Percentiles rank a stretch among this genome's conserved stretches.
These are phyloP conservation scores for Tanytarsus gracilentus DNA, from an alignment of 2,888 invertebrate genomes.

Conservation along the genomic window DNA sequence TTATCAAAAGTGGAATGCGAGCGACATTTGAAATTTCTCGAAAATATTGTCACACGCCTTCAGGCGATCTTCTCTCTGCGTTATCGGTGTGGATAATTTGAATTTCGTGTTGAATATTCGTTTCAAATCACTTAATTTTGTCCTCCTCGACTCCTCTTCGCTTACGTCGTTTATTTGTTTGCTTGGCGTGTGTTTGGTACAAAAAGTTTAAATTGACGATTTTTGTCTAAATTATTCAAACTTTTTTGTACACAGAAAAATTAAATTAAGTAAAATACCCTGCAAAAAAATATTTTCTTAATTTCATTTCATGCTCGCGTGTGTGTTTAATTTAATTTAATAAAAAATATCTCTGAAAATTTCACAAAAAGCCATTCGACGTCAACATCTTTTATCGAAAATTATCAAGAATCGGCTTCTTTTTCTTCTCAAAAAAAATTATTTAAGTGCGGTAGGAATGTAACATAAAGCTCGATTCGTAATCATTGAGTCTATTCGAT, in stretches of 20 bases:
- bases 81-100: constrained; percentile 28
- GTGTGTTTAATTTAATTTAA: no score
- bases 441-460: constrained; percentile 2
- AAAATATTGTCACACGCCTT: constrained; percentile 26
- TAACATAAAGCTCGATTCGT: background rate
- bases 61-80: background rate
- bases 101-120: constrained; percentile 27
- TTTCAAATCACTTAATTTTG: constrained; percentile 20
- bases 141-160: background rate
- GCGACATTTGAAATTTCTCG: no score
- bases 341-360: no score
- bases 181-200: no score
- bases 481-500: no score
- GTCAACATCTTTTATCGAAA: constrained; percentile 4
- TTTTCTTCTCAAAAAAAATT: background rate
- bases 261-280: background rate
- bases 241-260: background rate
- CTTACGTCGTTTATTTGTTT: no score
- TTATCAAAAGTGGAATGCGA: no score
- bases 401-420: constrained; percentile 1
- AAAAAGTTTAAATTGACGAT: no score
- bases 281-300: no score
- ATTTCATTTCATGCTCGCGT: no score
- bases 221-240: constrained; percentile 3
- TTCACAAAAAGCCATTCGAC: background rate